These are phyloP conservation scores for Myxocyprinus asiaticus DNA, from an alignment of 2,113 vertebrate genomes.

Conservation along the genomic window DNA sequence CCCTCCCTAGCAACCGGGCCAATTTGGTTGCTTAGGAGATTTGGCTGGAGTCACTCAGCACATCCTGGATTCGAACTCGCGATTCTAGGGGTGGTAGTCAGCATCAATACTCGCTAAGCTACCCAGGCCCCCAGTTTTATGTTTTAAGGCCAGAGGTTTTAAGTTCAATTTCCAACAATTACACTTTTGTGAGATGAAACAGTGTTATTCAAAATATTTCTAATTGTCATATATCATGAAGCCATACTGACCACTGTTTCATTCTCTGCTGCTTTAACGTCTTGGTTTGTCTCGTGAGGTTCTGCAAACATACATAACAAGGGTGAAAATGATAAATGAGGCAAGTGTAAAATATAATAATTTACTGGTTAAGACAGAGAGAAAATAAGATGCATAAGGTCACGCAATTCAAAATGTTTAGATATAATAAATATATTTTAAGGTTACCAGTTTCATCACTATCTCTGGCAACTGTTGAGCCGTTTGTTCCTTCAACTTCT, in stretches of 20 bases:
- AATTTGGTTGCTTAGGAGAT: too few species aligned
- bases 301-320: slow-evolving; percentile 9
- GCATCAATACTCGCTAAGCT: too few species aligned
- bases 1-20: too few species aligned
- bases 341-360: not conserved
- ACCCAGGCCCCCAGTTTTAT: not conserved
- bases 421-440: not conserved
- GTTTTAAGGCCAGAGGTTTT: not conserved
- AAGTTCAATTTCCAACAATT: not conserved
- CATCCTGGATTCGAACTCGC: too few species aligned
- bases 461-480: slow-evolving; percentile 42
- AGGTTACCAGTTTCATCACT: slow-evolving; percentile 54
- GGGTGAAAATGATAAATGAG: not conserved
- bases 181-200: not conserved
- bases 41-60: too few species aligned
- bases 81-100: too few species aligned
- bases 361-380: not conserved
- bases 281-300: slow-evolving; percentile 20
- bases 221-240: not conserved
- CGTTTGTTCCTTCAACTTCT: slow-evolving; percentile 37
- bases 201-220: too few species aligned
- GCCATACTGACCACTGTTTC: slow-evolving; percentile 70
- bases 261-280: slow-evolving; percentile 42
- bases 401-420: too few species aligned
- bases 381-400: not conserved